Percentiles rank a stretch among this genome's conserved stretches.
Evolutionary conservation across 2,888 invertebrate genomes (phyloP).

Genomic region (Coronaproctus castanopsis): DNA sequence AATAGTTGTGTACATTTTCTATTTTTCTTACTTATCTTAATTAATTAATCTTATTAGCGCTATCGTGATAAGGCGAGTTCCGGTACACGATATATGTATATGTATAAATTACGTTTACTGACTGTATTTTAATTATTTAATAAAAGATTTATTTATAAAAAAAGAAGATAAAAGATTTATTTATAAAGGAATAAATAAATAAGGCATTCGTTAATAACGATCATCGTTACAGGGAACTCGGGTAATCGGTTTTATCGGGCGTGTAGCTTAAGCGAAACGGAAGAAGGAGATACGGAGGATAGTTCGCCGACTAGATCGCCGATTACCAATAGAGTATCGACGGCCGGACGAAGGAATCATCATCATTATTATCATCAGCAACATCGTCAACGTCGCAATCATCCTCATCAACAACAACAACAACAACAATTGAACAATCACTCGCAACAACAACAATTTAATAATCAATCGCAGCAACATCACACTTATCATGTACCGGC

Average conservation of each 20-base stretch:
- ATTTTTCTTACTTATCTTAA: no score
- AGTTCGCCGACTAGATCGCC: slow-evolving; percentile 12
- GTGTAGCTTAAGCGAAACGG: slow-evolving; percentile 11
- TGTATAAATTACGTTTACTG: no score
- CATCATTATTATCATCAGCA: not conserved
- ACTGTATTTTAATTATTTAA: no score
- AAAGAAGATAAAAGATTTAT: no score
- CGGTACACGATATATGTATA: no score
- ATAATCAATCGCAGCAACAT: no score
- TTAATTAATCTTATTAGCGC: no score
- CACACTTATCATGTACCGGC: slow-evolving; percentile 11
- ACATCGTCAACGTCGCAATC: slow-evolving; percentile 8
- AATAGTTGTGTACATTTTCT: no score
- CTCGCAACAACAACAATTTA: not conserved
- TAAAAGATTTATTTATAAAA: no score
- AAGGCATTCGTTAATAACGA: no score
- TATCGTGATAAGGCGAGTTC: no score
- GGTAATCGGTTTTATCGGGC: slow-evolving; percentile 13
- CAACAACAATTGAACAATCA: not conserved
- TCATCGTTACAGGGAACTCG: slow-evolving; percentile 9
- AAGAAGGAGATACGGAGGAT: slow-evolving; percentile 12
- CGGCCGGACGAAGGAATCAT: not conserved
- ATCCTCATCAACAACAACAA: not conserved
- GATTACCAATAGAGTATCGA: not conserved
- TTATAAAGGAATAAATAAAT: no score